These are phyloP conservation scores for Dryococelus australis DNA, from an alignment of 2,888 invertebrate species.

Conservation along the genomic window DNA sequence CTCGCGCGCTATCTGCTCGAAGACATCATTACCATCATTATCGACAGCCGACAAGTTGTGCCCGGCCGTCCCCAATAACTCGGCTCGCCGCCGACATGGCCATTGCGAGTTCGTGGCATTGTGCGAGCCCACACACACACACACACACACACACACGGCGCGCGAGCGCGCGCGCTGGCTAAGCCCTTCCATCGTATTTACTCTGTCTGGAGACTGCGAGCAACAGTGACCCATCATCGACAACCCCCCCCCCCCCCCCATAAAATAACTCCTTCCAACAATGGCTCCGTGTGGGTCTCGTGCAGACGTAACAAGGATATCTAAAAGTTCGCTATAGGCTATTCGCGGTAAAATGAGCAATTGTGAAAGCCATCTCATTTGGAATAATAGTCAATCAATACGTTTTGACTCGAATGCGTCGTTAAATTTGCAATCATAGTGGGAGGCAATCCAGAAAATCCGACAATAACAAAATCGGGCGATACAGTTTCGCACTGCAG, in stretches of 20 bases:
- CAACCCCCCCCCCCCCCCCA: neutral
- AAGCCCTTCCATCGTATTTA: neutral
- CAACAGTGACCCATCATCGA: neutral
- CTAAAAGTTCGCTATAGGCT: no score
- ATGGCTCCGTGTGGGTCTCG: no score
- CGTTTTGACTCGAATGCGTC: no score
- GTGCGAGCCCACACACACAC: neutral
- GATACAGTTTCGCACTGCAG: no score
- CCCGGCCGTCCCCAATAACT: neutral
- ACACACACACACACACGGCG: neutral
- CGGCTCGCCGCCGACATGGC: neutral
- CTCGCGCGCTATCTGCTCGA: neutral
- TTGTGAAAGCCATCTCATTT: no score
- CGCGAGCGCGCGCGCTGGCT: neutral
- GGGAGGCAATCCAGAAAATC: no score
- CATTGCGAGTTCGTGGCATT: neutral
- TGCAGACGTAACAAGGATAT: no score
- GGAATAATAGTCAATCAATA: no score
- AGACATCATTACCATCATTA: slow-evolving; percentile 16
- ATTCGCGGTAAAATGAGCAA: no score
- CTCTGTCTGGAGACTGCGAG: neutral
- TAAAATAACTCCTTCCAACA: no score
- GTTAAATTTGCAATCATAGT: no score
- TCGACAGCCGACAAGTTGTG: slow-evolving; percentile 11
- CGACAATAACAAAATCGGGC: no score